These are phyloP conservation scores for Apostichopus parvimensis DNA, from an alignment of 35 echinoderm and acorn worm genomes.

Conservation along the genomic window DNA sequence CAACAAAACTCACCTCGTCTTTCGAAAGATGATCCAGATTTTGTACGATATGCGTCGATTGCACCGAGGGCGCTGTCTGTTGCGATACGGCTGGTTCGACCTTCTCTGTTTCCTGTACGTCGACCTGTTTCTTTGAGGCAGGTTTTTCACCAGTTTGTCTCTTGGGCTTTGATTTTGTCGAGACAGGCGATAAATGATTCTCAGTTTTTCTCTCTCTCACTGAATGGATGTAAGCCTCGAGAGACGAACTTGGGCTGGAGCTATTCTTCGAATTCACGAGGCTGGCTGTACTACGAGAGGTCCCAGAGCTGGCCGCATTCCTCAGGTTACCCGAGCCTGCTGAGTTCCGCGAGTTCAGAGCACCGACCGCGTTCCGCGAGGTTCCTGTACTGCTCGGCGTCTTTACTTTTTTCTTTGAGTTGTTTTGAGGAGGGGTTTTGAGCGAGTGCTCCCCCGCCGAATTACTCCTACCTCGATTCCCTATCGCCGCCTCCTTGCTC, in stretches of 20 bases:
- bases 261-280: not conserved
- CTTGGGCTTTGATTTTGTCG: not conserved
- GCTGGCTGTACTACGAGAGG: conserved; percentile 4
- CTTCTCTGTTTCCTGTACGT: not conserved
- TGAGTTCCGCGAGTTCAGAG: conserved; percentile 22
- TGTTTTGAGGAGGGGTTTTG: conserved; percentile 7
- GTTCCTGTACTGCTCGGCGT: not conserved
- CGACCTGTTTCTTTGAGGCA: not conserved
- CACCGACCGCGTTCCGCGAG: not conserved
- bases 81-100: not conserved
- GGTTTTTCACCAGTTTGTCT: not conserved
- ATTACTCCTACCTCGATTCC: conserved; percentile 6
- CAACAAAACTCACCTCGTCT: conserved; percentile 69
- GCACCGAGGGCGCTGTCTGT: not conserved
- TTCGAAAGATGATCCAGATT: conserved; percentile 71
- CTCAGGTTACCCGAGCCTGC: not conserved
- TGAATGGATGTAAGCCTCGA: conserved; percentile 48
- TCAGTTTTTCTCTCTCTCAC: conserved; percentile 34
- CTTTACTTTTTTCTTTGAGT: conserved; percentile 36
- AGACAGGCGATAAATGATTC: not conserved
- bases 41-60: conserved; percentile 29
- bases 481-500: not conserved
- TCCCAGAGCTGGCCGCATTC: not conserved
- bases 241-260: not conserved
- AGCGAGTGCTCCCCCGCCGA: conserved; percentile 10